Conservation (phyloP, 1,140 invertebrate genomes). For the Sipha flava region DNA sequence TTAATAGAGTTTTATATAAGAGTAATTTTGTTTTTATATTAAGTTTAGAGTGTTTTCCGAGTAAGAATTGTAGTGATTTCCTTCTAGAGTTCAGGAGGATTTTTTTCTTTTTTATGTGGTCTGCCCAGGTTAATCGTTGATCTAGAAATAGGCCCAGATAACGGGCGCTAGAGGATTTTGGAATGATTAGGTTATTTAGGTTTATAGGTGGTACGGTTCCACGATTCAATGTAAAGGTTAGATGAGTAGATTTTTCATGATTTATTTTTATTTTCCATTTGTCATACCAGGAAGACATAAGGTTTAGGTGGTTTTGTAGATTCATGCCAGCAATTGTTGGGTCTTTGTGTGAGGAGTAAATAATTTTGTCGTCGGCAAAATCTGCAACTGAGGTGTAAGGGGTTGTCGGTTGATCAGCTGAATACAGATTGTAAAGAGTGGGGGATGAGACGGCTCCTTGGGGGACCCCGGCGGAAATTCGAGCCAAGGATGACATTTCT, state of each 20-base stretch:
- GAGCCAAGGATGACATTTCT: background rate
- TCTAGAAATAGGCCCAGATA: constrained; percentile 31
- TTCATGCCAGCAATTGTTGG: constrained; percentile 33
- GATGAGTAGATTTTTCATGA: constrained; percentile 35
- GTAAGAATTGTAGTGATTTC: background rate
- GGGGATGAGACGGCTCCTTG: constrained; percentile 41
- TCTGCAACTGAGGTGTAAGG: constrained; percentile 36
- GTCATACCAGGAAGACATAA: constrained; percentile 35
- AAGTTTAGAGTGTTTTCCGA: too few species aligned
- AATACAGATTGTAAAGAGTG: constrained; percentile 39
- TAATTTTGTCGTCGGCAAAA: constrained; percentile 41
- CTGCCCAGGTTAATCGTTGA: background rate
- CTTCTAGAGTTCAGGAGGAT: background rate
- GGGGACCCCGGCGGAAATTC: constrained; percentile 38
- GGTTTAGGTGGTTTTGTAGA: constrained; percentile 36
- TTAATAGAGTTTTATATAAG: too few species aligned
- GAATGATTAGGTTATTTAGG: background rate
- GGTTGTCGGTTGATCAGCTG: constrained; percentile 40
- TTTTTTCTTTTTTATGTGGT: constrained; percentile 9
- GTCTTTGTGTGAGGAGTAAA: constrained; percentile 33
- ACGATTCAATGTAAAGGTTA: constrained; percentile 13
- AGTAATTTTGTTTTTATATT: too few species aligned
- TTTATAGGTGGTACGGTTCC: background rate
- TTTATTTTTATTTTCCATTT: constrained; percentile 41
- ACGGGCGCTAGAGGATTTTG: background rate